A percentile compares a stretch with the other conserved stretches of the same genome.
Conservation (phyloP, 2,888 invertebrate species). For the Notodromas monacha region DNA sequence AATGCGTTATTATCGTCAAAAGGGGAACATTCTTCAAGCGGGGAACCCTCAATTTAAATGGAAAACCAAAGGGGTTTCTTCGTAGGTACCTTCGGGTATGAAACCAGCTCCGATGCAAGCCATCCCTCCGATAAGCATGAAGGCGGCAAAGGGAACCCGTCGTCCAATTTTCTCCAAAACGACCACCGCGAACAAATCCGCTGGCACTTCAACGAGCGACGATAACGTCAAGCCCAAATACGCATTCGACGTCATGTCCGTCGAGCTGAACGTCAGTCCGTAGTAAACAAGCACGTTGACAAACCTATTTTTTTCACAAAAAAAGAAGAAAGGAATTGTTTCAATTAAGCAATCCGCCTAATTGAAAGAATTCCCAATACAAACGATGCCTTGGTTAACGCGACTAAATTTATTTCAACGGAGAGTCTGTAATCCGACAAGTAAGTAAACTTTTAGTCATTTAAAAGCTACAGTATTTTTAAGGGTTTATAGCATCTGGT, state of each 20-base stretch:
- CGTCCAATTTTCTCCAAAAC: slow-evolving; percentile 10
- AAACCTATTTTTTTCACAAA: slow-evolving; percentile 20
- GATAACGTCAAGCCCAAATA: slow-evolving; percentile 29
- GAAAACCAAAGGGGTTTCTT: no score
- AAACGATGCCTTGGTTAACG: not conserved
- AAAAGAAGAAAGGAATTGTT: slow-evolving; percentile 6
- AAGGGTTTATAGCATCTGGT: no score
- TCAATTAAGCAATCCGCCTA: no score
- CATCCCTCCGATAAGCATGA: slow-evolving; percentile 21
- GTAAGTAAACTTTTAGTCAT: no score
- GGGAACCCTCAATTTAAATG: no score
- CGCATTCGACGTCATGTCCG: slow-evolving; percentile 34
- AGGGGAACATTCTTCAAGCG: no score
- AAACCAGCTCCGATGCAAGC: slow-evolving; percentile 24
- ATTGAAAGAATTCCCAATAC: no score
- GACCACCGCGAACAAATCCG: slow-evolving; percentile 27
- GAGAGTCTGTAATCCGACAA: no score
- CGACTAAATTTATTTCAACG: slow-evolving; percentile 1
- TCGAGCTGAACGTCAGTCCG: slow-evolving; percentile 41
- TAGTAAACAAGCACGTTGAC: slow-evolving; percentile 44
- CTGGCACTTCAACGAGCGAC: slow-evolving; percentile 29
- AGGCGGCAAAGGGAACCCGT: slow-evolving; percentile 20
- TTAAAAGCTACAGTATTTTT: no score
- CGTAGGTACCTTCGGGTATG: slow-evolving; percentile 20
- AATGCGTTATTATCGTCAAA: no score